Evolutionary conservation across 2,888 invertebrate species (phyloP), one percentile per base, ranked within the genome.

Genomic region (Leuctra nigra): DNA sequence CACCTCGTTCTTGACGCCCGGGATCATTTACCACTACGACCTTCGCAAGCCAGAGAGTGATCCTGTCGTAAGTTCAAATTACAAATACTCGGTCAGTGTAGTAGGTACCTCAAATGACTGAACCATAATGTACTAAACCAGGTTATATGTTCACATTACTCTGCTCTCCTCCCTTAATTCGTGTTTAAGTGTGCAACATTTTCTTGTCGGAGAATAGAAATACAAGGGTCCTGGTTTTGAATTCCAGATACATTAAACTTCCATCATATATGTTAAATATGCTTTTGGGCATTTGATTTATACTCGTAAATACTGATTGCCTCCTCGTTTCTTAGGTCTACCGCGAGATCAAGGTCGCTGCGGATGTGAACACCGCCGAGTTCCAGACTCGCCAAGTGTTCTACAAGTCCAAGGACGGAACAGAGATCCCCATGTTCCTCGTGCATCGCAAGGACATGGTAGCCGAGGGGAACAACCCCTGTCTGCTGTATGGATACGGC

Each of bases 341-440:
- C 68, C 81, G 90, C 62, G 87, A 92, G 73, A 91, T 91, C n/a
- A 81, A 82, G 69, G 82, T 96, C 29, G 86, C n/a, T n/a, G n/a
- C n/a, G 59, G 88, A 87, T 56, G 87, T 94, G 69, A 83, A 93
- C 70, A 75, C 86, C 2, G 77, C 80, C 7, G 75, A 84, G 62
- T 96, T 90, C 67, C 84, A 86, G 68, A 89, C 90, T 9, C 82
- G 85, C 60, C 98, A 98, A 75, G 80, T 94, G 57, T 98, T 97
- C 75, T 98, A 92, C 70, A 71, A 79, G 1, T 93, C 94, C 73
- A 93, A 91, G 73, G 97, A 98, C 73, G 91, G 89, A 65, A 93
- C 92, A 16, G 85, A 86, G 75, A 82, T 98, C 64, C 97, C 97
- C 18, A 97, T 98, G 96, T 98, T 95, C 72, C 86, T 98, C 61